A percentile compares a stretch with the other conserved stretches of the same genome.
phyloP scores from a whole-genome alignment of 2,797 vertebrate genomes.

The Geotrypetes seraphini region DNA sequence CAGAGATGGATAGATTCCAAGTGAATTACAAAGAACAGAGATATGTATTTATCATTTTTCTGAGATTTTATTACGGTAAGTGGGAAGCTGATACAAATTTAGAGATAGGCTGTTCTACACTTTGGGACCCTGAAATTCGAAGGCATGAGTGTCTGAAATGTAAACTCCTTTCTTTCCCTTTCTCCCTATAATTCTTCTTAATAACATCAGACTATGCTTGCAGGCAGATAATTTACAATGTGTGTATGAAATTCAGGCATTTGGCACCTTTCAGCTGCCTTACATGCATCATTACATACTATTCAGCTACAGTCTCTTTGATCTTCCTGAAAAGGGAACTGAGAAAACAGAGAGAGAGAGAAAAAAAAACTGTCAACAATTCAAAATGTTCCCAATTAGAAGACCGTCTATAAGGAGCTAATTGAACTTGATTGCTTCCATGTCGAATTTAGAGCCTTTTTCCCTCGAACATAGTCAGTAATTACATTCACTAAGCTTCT shows the following conservation, averaged over 20 bases:
- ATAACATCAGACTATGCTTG: slow-evolving; percentile 50
- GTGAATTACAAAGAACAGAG: no score
- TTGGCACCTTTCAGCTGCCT: slow-evolving; percentile 37
- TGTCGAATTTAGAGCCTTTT: slow-evolving; percentile 66
- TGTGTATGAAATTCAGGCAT: slow-evolving; percentile 29
- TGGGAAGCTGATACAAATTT: no score
- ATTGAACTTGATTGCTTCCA: slow-evolving; percentile 73
- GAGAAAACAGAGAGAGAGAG: slow-evolving; percentile 27
- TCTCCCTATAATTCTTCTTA: slow-evolving; percentile 41
- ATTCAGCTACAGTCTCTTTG: slow-evolving; percentile 56
- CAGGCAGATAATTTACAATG: slow-evolving; percentile 17
- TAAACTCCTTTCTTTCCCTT: no score
- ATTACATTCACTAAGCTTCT: slow-evolving; percentile 5
- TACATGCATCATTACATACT: slow-evolving; percentile 54
- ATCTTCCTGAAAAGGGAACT: slow-evolving; percentile 51
- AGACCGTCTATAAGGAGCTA: slow-evolving; percentile 63
- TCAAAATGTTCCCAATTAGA: slow-evolving; percentile 64
- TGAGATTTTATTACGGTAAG: no score
- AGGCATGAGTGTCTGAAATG: no score
- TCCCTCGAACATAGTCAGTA: slow-evolving; percentile 30
- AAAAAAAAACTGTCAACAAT: slow-evolving; percentile 61
- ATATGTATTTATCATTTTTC: no score
- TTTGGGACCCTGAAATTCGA: no score
- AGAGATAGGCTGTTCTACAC: no score
- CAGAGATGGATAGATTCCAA: no score